These are phyloP conservation scores for Cotesia typhae DNA, from an alignment of 1,140 invertebrate genomes.

Conservation along the genomic window DNA sequence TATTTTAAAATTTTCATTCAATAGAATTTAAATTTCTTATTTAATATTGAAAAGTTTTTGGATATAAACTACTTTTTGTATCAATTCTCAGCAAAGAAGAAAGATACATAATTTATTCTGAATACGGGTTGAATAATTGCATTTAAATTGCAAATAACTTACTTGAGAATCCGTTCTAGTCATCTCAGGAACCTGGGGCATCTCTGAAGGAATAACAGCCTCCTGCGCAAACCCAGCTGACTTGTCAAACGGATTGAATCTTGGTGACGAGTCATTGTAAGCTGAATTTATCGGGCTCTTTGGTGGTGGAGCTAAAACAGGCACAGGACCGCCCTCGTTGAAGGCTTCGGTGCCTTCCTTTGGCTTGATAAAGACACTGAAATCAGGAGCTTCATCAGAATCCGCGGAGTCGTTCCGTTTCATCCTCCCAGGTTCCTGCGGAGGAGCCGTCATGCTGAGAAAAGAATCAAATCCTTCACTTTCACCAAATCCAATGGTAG, in stretches of 20 bases:
- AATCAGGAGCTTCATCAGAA: slow-evolving; percentile 79
- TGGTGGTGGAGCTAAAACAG: slow-evolving; percentile 79
- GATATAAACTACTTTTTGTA: no score
- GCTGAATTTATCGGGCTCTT: slow-evolving; percentile 67
- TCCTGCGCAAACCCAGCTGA: slow-evolving; percentile 66
- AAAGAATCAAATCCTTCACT: slow-evolving; percentile 86
- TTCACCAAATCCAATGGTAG: slow-evolving; percentile 71
- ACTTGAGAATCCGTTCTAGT: slow-evolving; percentile 62
- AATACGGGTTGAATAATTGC: no score
- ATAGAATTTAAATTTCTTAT: no score
- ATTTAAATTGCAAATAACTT: slow-evolving; percentile 14
- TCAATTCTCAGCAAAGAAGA: no score
- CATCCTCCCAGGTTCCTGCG: slow-evolving; percentile 64
- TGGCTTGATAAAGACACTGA: slow-evolving; percentile 81
- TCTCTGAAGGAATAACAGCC: slow-evolving; percentile 50
- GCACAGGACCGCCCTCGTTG: slow-evolving; percentile 66
- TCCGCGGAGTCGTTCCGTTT: slow-evolving; percentile 76
- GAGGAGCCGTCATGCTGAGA: slow-evolving; percentile 80
- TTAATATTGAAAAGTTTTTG: no score
- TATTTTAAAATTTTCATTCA: no score
- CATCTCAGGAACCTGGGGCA: slow-evolving; percentile 48
- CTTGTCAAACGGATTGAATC: slow-evolving; percentile 82
- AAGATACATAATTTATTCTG: no score
- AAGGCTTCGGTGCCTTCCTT: slow-evolving; percentile 65
- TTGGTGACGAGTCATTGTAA: slow-evolving; percentile 65